Percentiles rank a stretch among this genome's conserved stretches.
Evolutionary conservation across 2,797 vertebrate species (phyloP).

Genomic region (Platalea minor): DNA sequence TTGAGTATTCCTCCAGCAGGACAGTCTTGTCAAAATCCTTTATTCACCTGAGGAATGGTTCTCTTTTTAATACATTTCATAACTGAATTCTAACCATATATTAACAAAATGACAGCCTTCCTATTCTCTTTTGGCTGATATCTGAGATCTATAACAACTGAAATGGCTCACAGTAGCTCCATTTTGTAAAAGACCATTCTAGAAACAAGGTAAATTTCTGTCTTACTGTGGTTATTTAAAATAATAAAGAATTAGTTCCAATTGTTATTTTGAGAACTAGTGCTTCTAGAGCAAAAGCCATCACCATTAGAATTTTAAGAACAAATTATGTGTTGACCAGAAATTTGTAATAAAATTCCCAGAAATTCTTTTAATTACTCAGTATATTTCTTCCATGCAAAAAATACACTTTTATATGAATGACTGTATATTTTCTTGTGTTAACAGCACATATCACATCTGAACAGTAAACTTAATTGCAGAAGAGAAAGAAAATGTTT

Average conservation of each 20-base stretch:
- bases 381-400: background rate
- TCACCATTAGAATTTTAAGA: background rate
- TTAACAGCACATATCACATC: background rate
- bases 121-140: constrained; percentile 25
- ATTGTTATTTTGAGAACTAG: background rate
- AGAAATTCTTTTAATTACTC: background rate
- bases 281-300: background rate
- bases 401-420: background rate
- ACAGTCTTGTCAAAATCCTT: constrained; percentile 56
- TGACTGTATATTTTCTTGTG: background rate
- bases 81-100: constrained; percentile 32
- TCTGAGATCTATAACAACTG: constrained; percentile 11
- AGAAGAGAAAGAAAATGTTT: background rate
- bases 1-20: constrained; percentile 53
- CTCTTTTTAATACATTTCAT: constrained; percentile 52
- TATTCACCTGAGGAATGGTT: constrained; percentile 45
- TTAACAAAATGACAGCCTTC: constrained; percentile 39
- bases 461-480: background rate
- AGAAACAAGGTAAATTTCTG: constrained; percentile 9
- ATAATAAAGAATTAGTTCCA: background rate
- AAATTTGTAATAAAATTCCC: background rate
- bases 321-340: background rate
- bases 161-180: constrained; percentile 16
- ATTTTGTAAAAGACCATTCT: background rate
- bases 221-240: background rate